Percentiles rank a stretch among this genome's conserved stretches.
phyloP scores from a whole-genome alignment of 2,113 vertebrate genomes.

The Propithecus coquereli region DNA sequence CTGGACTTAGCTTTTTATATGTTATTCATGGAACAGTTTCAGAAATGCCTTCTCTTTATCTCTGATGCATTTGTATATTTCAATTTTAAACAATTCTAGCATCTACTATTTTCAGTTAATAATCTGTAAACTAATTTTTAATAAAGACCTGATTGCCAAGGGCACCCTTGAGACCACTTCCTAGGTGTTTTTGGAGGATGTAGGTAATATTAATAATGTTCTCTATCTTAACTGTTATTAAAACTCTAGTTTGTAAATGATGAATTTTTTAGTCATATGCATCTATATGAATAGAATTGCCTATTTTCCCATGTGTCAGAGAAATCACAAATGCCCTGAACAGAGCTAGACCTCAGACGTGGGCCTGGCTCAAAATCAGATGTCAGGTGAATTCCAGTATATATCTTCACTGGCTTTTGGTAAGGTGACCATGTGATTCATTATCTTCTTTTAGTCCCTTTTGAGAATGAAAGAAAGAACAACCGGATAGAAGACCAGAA shows the following conservation, averaged over 20 bases:
- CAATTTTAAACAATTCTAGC: not conserved
- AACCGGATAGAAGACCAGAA: not conserved
- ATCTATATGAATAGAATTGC: not conserved
- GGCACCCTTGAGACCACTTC: not conserved
- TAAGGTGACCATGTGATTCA: not conserved
- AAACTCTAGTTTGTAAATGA: not conserved
- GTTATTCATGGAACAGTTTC: not conserved
- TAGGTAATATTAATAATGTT: not conserved
- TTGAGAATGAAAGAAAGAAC: not conserved
- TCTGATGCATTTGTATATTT: not conserved
- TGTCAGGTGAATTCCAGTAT: not conserved
- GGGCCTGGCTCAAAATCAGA: not conserved
- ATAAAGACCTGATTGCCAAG: not conserved
- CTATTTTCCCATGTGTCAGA: not conserved
- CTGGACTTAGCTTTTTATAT: not conserved
- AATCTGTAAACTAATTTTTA: not conserved
- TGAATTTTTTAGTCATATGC: not conserved
- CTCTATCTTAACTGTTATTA: not conserved
- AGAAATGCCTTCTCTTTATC: not conserved
- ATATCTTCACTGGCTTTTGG: not conserved
- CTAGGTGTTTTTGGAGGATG: not conserved
- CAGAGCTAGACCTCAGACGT: not conserved
- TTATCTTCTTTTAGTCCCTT: not conserved
- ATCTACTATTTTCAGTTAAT: not conserved
- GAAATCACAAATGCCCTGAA: not conserved